phyloP scores from a whole-genome alignment of 2,797 vertebrate genomes.

The Echiichthys vipera region DNA sequence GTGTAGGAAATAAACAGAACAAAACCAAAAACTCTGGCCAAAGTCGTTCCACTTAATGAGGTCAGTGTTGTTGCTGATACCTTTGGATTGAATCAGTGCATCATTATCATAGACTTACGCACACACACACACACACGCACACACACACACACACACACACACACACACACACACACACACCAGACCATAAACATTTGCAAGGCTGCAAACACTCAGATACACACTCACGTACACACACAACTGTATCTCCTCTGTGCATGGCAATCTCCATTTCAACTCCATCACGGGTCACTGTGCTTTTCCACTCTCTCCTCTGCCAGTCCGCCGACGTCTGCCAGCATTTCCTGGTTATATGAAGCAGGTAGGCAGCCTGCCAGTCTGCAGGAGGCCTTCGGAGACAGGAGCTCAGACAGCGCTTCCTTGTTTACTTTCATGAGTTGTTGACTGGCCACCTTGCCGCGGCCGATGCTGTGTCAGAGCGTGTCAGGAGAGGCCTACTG shows the following conservation, averaged over 20 bases:
- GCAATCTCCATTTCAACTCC: slow-evolving; percentile 23
- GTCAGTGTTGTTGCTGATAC: background rate
- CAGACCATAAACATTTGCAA: background rate
- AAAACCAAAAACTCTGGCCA: background rate
- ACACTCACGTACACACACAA: background rate
- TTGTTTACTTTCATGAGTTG: slow-evolving; percentile 62
- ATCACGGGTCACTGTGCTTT: slow-evolving; percentile 31
- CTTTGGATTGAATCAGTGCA: background rate
- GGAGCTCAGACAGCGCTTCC: slow-evolving; percentile 41
- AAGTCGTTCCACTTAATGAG: background rate
- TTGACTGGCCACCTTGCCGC: slow-evolving; percentile 55
- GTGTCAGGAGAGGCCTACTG: slow-evolving; percentile 32
- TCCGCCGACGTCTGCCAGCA: slow-evolving; percentile 11
- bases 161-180: background rate
- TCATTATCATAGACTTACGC: background rate
- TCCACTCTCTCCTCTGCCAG: background rate
- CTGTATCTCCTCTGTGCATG: background rate
- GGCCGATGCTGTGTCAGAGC: slow-evolving; percentile 28
- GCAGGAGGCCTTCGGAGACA: slow-evolving; percentile 52
- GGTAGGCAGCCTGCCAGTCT: slow-evolving; percentile 43
- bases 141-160: background rate
- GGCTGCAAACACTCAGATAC: background rate
- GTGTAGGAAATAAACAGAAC: background rate
- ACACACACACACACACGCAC: background rate
- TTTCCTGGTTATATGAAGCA: slow-evolving; percentile 39